A percentile compares a stretch with the other conserved stretches of the same genome.
phyloP scores from a whole-genome alignment of 2,888 invertebrate species.

The Drosophila falleni region DNA sequence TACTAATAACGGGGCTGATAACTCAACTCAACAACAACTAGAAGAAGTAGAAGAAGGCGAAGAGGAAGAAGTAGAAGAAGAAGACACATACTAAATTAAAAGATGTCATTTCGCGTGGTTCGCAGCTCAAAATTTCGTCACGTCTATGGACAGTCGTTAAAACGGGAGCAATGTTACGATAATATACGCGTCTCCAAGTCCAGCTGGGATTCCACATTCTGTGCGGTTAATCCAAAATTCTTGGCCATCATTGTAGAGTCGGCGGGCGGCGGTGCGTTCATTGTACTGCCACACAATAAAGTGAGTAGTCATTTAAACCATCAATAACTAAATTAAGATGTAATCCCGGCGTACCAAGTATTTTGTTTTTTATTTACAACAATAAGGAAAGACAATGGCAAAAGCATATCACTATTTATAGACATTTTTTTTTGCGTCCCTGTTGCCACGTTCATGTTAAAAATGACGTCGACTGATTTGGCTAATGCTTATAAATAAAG shows the following conservation, averaged over 20 bases:
- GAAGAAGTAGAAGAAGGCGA: background rate
- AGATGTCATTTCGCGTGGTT: conserved; percentile 98
- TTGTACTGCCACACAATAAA: conserved; percentile 97
- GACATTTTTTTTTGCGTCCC: conserved; percentile 62
- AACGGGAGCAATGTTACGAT: conserved; percentile 99
- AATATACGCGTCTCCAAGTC: conserved; percentile 98
- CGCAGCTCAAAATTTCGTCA: conserved; percentile 99
- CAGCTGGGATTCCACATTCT: conserved; percentile 99
- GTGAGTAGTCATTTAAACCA: conserved; percentile 86
- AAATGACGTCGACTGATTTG: conserved; percentile 70
- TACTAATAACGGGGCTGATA: conserved; percentile 40
- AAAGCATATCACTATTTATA: conserved; percentile 63
- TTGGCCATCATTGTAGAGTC: conserved; percentile 98
- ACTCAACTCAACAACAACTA: conserved; percentile 18
- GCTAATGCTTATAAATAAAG: conserved; percentile 53
- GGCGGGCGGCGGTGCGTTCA: conserved; percentile 98
- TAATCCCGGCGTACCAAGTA: conserved; percentile 26
- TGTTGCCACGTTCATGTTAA: conserved; percentile 58
- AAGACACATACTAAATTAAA: conserved; percentile 39
- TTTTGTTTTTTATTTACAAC: conserved; percentile 17
- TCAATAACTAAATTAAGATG: background rate
- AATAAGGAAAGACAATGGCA: conserved; percentile 41
- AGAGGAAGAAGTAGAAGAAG: conserved; percentile 1
- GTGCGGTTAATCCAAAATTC: conserved; percentile 99
- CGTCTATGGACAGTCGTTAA: conserved; percentile 93